Conservation (phyloP, 2,113 vertebrate species). For the Neolamprologus fasciatus region DNA sequence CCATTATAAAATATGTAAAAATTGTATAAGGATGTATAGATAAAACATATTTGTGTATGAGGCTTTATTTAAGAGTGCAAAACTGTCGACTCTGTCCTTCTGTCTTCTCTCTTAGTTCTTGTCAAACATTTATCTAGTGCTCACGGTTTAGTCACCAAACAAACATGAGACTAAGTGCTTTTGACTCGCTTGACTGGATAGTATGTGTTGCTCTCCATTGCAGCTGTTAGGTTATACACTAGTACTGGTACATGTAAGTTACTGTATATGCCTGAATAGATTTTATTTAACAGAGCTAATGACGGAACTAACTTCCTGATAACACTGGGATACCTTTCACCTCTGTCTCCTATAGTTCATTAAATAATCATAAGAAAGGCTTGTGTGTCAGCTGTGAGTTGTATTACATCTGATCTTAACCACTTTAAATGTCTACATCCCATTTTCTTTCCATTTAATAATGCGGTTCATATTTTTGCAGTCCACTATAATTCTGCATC, state of each 20-base stretch:
- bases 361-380: not conserved
- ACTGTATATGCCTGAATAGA: not conserved
- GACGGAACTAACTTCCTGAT: conserved; percentile 50
- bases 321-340: not conserved
- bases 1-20: conserved; percentile 37
- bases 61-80: conserved; percentile 40
- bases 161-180: conserved; percentile 10
- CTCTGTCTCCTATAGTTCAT: not conserved
- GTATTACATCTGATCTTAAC: not conserved
- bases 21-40: conserved; percentile 31
- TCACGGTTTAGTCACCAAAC: not conserved
- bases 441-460: not conserved
- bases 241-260: not conserved
- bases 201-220: not conserved
- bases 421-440: not conserved
- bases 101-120: not conserved
- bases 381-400: not conserved
- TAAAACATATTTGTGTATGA: conserved; percentile 39
- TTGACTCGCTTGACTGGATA: not conserved
- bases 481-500: conserved; percentile 40
- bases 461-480: conserved; percentile 60
- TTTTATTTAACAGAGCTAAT: conserved; percentile 24
- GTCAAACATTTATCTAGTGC: not conserved
- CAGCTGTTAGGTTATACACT: not conserved
- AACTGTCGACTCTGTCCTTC: conserved; percentile 18